phyloP scores from a whole-genome alignment of 1,140 invertebrate species.

The Ceratina japonica region DNA sequence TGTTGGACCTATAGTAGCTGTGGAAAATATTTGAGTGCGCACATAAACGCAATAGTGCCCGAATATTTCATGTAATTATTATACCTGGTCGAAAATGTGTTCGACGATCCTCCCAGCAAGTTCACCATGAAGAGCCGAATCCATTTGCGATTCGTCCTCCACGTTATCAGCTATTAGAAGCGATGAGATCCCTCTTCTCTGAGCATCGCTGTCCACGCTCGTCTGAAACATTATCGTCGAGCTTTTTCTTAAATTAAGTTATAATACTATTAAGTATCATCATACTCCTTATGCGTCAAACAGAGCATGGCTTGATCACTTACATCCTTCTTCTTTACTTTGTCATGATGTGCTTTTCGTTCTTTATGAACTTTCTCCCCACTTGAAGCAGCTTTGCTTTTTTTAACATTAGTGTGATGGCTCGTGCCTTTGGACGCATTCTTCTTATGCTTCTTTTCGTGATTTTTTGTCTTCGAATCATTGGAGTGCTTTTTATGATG shows the following conservation, averaged over 20 bases:
- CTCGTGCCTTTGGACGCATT: background rate
- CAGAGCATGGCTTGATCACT: slow-evolving; percentile 13
- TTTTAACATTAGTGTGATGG: slow-evolving; percentile 18
- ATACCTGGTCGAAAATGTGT: slow-evolving; percentile 66
- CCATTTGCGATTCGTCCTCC: slow-evolving; percentile 66
- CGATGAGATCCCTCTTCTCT: slow-evolving; percentile 40
- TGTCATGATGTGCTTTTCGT: background rate
- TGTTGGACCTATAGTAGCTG: no score
- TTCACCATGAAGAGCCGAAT: slow-evolving; percentile 61
- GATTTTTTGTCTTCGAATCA: background rate
- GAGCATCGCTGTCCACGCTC: slow-evolving; percentile 31
- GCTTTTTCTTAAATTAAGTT: slow-evolving; percentile 36
- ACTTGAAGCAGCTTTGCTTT: slow-evolving; percentile 9
- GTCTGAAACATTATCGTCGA: slow-evolving; percentile 48
- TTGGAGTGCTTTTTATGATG: slow-evolving; percentile 31
- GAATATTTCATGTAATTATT: background rate
- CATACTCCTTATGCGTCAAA: background rate
- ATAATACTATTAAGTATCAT: background rate
- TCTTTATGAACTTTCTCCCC: background rate
- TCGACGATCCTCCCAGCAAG: slow-evolving; percentile 68
- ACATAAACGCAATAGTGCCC: no score
- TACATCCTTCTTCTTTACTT: slow-evolving; percentile 30
- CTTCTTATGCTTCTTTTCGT: slow-evolving; percentile 20
- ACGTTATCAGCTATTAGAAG: slow-evolving; percentile 59
- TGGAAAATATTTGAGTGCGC: no score